These are phyloP conservation scores for Horisme vitalbata DNA, from an alignment of 2,888 invertebrate species.

Conservation along the genomic window DNA sequence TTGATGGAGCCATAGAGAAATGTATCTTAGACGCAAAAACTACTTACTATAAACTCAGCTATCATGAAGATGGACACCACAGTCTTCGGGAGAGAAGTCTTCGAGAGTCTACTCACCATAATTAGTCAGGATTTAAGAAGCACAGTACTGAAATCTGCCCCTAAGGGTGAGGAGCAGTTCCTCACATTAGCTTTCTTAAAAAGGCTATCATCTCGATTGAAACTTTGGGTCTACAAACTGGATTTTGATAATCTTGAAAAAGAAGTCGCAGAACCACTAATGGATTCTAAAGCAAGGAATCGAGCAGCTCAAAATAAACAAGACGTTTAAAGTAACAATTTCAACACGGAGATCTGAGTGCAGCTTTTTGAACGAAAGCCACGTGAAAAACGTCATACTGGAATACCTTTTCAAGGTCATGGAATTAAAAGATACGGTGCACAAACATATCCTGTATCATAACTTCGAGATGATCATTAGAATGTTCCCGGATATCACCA, in stretches of 20 bases:
- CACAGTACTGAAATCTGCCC: slow-evolving; percentile 90
- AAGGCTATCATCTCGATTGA: slow-evolving; percentile 95
- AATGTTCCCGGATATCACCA: too few relatives aligned
- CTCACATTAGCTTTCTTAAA: slow-evolving; percentile 97
- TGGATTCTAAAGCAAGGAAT: slow-evolving; percentile 99
- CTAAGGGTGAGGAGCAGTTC: slow-evolving; percentile 98
- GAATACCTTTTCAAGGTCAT: slow-evolving; percentile 98
- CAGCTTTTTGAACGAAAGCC: slow-evolving; percentile 96
- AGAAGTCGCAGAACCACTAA: slow-evolving; percentile 99
- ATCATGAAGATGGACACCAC: slow-evolving; percentile 97
- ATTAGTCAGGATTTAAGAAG: too few relatives aligned
- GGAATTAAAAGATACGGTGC: slow-evolving; percentile 99
- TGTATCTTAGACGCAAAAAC: slow-evolving; percentile 96
- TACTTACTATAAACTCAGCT: slow-evolving; percentile 97
- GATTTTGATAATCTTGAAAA: slow-evolving; percentile 98
- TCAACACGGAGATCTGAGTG: slow-evolving; percentile 97
- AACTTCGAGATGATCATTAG: slow-evolving; percentile 98
- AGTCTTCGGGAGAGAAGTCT: slow-evolving; percentile 96
- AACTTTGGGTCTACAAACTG: slow-evolving; percentile 98
- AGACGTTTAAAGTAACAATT: slow-evolving; percentile 97
- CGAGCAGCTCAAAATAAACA: slow-evolving; percentile 94
- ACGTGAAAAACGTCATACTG: slow-evolving; percentile 97
- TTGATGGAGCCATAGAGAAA: slow-evolving; percentile 89
- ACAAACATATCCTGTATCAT: slow-evolving; percentile 98
- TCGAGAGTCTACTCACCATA: too few relatives aligned